Evolutionary conservation across 2,888 invertebrate species (phyloP), one percentile per base, ranked within the genome.

Genomic region (Helleia helle): DNA sequence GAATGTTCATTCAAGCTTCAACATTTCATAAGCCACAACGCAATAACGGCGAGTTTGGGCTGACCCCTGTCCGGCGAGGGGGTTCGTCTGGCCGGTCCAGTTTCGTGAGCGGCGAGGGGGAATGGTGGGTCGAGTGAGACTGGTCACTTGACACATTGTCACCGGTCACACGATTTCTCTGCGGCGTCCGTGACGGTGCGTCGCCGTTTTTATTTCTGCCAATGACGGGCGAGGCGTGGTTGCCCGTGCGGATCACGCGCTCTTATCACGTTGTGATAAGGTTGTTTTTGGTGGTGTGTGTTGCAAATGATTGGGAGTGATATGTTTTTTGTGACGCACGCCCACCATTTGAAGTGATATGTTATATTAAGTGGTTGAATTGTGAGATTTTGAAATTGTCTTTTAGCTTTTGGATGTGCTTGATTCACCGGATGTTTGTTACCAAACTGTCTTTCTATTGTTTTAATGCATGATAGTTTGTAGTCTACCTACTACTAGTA

Each of bases 161-260:
- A 71, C 71, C 73, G 66, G 69, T 65, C 69, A 73, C 81, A 80
- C 81, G 81, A 81, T 80, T 76, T 79, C 77, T 65, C 77, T 76
- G 80, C 80, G 71, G 58, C 72, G 65, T 72, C 69, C 80, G 83
- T 81, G 83, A 83, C 81, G 70, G 81, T 79, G 76, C n/a, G 77
- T 73, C 71, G 76, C 71, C 72, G 80, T 83, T 83, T 84, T 83
- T 83, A 83, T 83, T 81, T 84, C 83, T 84, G 83, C 83, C 83
- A 84, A 84, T 84, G 83, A 81, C 81, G 79, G 79, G 71, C 71
- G 81, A 81, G 83, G 83, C 83, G 83, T 81, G 83, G 83, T 83
- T 63, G 63, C 15, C 60, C 5, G 5, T 68, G 66, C 62, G 62
- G 62, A 67, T 63, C 56, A 51, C 66, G 28, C 42, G 46, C 56